These are phyloP conservation scores for Phorcus lineatus DNA, from an alignment of 2,888 invertebrate species.

Conservation along the genomic window DNA sequence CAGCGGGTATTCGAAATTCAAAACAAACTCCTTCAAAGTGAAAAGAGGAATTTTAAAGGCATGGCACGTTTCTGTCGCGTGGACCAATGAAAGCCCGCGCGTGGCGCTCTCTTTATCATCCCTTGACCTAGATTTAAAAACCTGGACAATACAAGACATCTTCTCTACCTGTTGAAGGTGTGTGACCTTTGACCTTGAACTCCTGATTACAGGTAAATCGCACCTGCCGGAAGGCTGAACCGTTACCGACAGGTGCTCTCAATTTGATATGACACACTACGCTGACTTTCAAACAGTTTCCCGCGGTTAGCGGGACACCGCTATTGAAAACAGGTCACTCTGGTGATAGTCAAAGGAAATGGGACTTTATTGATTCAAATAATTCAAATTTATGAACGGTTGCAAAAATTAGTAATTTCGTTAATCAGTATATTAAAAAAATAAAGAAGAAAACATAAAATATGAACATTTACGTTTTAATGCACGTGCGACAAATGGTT, in stretches of 20 bases:
- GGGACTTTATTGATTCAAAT: too few relatives aligned
- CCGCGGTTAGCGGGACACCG: neutral
- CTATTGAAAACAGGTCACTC: neutral
- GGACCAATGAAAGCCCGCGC: neutral
- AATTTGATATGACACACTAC: neutral
- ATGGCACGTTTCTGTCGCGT: neutral
- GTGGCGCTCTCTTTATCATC: neutral
- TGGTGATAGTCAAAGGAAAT: neutral
- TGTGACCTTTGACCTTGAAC: neutral
- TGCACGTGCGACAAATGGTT: too few relatives aligned
- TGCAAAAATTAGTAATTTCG: too few relatives aligned
- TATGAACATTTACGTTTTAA: neutral
- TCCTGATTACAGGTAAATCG: constrained; percentile 2
- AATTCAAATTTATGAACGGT: too few relatives aligned
- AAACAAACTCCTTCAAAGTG: too few relatives aligned
- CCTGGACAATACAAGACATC: neutral
- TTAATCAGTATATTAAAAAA: too few relatives aligned
- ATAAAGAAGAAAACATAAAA: too few relatives aligned
- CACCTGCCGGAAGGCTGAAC: constrained; percentile 11
- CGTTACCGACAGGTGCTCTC: neutral
- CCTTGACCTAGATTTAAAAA: neutral
- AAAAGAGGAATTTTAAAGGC: neutral
- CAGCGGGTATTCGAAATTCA: too few relatives aligned
- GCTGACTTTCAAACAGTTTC: neutral
- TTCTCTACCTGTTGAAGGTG: constrained; percentile 5